Evolutionary conservation across 2,888 invertebrate species (phyloP).

Genomic region (Sarcophaga variegata): DNA sequence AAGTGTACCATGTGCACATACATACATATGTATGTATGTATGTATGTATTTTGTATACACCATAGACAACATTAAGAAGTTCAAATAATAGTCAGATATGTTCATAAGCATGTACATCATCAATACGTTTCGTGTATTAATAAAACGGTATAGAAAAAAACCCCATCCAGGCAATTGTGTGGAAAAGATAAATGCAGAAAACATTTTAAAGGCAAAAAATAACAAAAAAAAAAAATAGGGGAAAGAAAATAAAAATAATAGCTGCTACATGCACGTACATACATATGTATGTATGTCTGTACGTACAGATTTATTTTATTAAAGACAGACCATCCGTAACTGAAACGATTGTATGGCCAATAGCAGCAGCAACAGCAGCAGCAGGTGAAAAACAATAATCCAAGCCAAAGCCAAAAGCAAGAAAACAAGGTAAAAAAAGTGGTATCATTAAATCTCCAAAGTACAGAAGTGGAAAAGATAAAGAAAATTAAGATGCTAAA

Average conservation of each 20-base stretch:
- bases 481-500: constrained; percentile 25
- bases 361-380: constrained; percentile 21
- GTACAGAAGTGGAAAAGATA: background rate
- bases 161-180: constrained; percentile 20
- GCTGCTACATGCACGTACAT: background rate
- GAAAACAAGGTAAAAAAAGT: background rate
- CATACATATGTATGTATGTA: no score
- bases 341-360: background rate
- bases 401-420: background rate
- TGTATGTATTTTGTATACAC: no score
- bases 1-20: no score
- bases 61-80: no score
- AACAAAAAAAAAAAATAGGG: background rate
- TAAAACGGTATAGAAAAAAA: constrained; percentile 5
- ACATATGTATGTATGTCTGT: background rate
- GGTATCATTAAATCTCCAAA: constrained; percentile 33
- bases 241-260: background rate
- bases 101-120: no score
- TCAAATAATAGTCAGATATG: no score
- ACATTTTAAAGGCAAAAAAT: background rate
- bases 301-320: background rate
- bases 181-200: constrained; percentile 35
- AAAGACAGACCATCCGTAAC: constrained; percentile 4
- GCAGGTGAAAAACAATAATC: constrained; percentile 28
- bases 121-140: no score